Base-by-base conservation (phyloP, 2,888 invertebrate species). In the Trisateles emortualis region DNA sequence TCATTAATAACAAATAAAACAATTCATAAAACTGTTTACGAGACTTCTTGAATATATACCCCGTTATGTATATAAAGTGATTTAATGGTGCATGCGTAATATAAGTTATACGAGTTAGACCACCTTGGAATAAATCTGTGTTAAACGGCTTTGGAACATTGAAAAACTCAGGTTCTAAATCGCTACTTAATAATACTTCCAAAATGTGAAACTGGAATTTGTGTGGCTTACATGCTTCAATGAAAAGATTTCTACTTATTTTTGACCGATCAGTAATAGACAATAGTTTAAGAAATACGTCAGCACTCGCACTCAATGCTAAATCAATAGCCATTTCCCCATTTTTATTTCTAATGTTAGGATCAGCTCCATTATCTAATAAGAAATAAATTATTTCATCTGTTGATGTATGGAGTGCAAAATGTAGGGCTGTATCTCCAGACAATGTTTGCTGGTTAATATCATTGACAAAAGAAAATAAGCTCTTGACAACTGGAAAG, bases 81-180 rank as follows among this genome's bases (percentile, higher is more conserved):
- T 88, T 91, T 11, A 93, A 59, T 2, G 92, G 89, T 53, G 90
- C 83, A 78, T 84, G 86, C 2, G 76, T 76, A 2, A 68, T 51
- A 59, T 92, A 93, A 2, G 2, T 14, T 4, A 26, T 26, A 3
- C 24, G 30, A 1, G 22, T 32, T 2, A 33, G 36, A 16, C n/a
- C 82, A 56, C 85, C 78, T 54, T 73, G 68, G 53, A 86, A 86
- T 9, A 85, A 57, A 16, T 64, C 75, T 13, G 81, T 74, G 72
- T 84, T 68, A 59, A 86, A 88, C 41, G 72, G 71, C 50, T 88
- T 87, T 58, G 67, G 67, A 50, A 81, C 83, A 68, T 87, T 81
- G 76, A 89, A 93, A 64, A 87, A 92, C 19, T 88, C 86, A 8
- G 88, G 85, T 0, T 87, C 89, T 30, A 93, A 70, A 62, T 89